Conservation (phyloP, 2,113 vertebrate genomes). For the Perognathus longimembris region DNA sequence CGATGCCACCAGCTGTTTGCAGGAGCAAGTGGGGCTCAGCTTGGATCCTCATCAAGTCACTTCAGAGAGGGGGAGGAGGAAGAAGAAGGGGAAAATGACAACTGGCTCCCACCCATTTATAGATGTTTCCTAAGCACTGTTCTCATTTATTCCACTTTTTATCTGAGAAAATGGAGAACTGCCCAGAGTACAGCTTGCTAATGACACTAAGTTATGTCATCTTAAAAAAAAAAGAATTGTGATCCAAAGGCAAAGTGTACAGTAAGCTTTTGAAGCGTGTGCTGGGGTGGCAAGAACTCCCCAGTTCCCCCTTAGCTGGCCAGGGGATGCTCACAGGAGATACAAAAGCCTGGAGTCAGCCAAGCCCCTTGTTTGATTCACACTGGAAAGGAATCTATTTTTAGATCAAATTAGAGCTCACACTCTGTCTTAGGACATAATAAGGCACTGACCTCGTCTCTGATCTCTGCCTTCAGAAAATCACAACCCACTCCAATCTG, state of each 20-base stretch:
- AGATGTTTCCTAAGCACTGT: constrained; percentile 50
- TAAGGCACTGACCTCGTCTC: neutral
- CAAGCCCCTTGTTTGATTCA: neutral
- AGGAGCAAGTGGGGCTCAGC: neutral
- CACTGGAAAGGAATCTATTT: neutral
- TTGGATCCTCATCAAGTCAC: constrained; percentile 1
- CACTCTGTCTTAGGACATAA: neutral
- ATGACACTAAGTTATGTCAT: constrained; percentile 28
- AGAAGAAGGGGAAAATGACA: neutral
- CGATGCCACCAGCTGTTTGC: constrained; percentile 45
- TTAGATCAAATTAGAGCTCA: constrained; percentile 16
- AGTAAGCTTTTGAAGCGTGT: neutral
- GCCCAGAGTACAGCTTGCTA: constrained; percentile 43
- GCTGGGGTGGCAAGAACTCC: neutral
- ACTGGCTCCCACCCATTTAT: constrained; percentile 44
- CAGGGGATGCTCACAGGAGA: neutral
- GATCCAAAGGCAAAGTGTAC: constrained; percentile 34
- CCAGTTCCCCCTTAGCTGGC: neutral
- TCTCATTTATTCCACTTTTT: constrained; percentile 71
- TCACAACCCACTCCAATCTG: neutral
- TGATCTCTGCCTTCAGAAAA: neutral
- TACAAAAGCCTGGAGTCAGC: neutral
- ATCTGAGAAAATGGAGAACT: constrained; percentile 52
- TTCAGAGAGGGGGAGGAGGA: neutral
- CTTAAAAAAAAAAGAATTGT: constrained; percentile 30